phyloP scores from a whole-genome alignment of 1,140 invertebrate species.

The Drosophila malerkotliana region DNA sequence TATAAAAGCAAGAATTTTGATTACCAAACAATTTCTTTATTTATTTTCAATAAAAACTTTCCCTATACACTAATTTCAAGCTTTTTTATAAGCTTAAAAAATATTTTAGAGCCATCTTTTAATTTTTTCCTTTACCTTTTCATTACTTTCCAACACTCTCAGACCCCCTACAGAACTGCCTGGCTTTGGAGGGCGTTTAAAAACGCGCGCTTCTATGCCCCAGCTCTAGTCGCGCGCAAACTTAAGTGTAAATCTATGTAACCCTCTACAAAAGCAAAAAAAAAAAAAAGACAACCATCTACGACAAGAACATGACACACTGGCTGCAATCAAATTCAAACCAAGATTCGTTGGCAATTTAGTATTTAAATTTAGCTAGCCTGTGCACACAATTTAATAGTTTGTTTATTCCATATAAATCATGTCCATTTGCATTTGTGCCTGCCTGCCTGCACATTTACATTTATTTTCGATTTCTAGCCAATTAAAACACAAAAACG shows the following conservation, averaged over 20 bases:
- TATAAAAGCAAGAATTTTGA: too few species aligned
- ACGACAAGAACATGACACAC: constrained; percentile 43
- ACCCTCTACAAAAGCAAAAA: constrained; percentile 21
- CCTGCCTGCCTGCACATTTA: constrained; percentile 32
- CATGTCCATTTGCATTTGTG: constrained; percentile 56
- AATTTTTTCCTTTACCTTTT: too few species aligned
- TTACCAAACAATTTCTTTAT: too few species aligned
- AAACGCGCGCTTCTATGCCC: not conserved
- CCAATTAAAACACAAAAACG: constrained; percentile 42
- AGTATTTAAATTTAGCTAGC: constrained; percentile 44
- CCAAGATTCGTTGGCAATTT: constrained; percentile 40
- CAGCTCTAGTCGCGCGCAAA: constrained; percentile 18
- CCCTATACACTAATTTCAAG: accelerated
- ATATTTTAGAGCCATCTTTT: not conserved
- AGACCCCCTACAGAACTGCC: not conserved
- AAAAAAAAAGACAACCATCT: constrained; percentile 1
- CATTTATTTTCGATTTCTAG: constrained; percentile 48
- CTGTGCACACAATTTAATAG: constrained; percentile 52
- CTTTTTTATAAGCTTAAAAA: too few species aligned
- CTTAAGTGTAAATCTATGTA: constrained; percentile 69
- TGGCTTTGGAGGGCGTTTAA: not conserved
- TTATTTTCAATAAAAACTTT: too few species aligned
- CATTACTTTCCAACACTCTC: not conserved
- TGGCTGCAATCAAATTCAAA: constrained; percentile 45
- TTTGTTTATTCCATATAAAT: constrained; percentile 60